Conservation (phyloP, 1,140 invertebrate species). For the Chlorops oryzae region DNA sequence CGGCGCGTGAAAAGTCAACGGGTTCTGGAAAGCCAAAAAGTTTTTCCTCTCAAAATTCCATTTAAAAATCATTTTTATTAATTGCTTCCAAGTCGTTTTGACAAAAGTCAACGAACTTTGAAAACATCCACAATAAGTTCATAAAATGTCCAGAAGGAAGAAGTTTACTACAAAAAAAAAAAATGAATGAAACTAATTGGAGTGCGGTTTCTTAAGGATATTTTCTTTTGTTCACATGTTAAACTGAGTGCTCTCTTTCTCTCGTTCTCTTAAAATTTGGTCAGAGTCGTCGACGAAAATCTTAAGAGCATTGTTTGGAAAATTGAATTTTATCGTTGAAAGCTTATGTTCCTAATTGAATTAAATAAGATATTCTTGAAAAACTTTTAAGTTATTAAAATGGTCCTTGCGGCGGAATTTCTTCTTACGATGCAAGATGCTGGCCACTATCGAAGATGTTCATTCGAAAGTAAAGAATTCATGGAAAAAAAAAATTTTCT, state of each 20-base stretch:
- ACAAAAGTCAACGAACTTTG: no score
- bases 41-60: slow-evolving; percentile 23
- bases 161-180: slow-evolving; percentile 21
- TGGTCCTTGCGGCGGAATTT: no score
- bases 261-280: no score
- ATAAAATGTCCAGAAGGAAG: neutral
- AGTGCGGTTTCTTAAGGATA: no score
- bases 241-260: neutral
- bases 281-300: neutral
- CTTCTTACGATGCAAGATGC: no score
- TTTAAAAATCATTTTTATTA: neutral
- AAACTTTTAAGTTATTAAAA: no score
- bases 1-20: slow-evolving; percentile 46
- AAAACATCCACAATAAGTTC: neutral
- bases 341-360: no score
- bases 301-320: slow-evolving; percentile 23
- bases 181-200: slow-evolving; percentile 27
- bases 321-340: neutral
- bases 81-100: neutral
- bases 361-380: no score
- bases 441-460: no score
- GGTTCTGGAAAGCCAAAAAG: slow-evolving; percentile 30
- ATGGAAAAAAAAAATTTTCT: no score
- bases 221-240: neutral
- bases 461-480: no score